Conservation (phyloP, 2,113 vertebrate genomes). For the Nothocercus julius region DNA sequence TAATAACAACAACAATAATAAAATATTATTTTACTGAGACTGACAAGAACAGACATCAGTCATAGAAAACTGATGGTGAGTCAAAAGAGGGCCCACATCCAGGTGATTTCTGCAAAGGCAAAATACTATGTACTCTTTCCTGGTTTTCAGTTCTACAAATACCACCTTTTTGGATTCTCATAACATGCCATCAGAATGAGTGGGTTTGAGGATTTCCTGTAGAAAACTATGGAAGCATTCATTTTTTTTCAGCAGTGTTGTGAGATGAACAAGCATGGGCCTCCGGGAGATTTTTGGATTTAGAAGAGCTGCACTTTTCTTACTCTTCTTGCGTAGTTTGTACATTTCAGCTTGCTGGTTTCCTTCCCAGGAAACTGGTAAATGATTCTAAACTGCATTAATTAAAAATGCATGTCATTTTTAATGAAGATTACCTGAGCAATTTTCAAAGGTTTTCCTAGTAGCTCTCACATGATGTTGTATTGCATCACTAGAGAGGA, state of each 20-base stretch:
- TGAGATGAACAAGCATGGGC: not conserved
- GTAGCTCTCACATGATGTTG: not conserved
- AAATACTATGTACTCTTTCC: constrained; percentile 16
- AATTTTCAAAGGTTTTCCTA: not conserved
- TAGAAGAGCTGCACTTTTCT: not conserved
- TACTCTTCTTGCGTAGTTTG: not conserved
- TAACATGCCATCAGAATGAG: constrained; percentile 68
- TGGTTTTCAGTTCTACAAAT: constrained; percentile 39
- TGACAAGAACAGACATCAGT: not conserved
- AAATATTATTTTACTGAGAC: constrained; percentile 22
- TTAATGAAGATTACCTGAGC: not conserved
- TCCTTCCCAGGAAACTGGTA: not conserved
- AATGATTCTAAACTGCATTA: not conserved
- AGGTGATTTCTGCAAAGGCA: constrained; percentile 51
- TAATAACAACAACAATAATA: not conserved
- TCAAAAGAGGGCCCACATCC: constrained; percentile 21
- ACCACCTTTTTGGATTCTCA: not conserved
- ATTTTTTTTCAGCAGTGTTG: constrained; percentile 56
- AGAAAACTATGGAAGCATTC: constrained; percentile 69
- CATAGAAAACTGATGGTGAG: constrained; percentile 51
- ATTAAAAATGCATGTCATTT: not conserved
- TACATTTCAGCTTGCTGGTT: not conserved
- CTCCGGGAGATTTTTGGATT: constrained; percentile 9
- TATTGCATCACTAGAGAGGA: not conserved
- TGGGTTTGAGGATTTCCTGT: constrained; percentile 75